Conservation (phyloP, 1,140 invertebrate genomes). For the Drosophila trapezifrons region DNA sequence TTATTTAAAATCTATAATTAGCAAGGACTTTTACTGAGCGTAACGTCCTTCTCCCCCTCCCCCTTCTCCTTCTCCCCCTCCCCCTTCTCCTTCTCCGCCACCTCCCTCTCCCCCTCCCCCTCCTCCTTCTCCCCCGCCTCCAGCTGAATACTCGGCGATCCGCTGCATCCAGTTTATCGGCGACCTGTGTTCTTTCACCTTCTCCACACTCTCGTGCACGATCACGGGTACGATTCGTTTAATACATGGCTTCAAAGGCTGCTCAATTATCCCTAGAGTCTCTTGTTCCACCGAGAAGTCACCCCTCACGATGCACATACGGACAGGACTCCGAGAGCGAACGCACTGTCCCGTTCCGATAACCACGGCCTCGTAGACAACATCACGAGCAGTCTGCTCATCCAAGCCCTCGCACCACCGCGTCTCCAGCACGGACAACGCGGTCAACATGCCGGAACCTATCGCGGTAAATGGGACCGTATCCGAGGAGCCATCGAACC, state of each 20-base stretch:
- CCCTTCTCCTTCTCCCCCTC: neutral
- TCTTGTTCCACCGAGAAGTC: neutral
- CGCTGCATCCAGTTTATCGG: too few relatives aligned
- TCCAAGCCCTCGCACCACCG: neutral
- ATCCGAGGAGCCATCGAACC: constrained; percentile 3
- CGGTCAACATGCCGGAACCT: neutral
- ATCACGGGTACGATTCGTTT: too few relatives aligned
- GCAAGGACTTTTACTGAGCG: neutral
- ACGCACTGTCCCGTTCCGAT: neutral
- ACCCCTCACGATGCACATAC: neutral
- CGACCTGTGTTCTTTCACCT: neutral
- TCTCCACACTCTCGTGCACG: neutral
- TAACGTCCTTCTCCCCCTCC: too few relatives aligned
- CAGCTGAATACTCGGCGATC: too few relatives aligned
- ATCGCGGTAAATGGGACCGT: neutral
- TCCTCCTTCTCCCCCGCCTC: too few relatives aligned
- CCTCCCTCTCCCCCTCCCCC: too few relatives aligned
- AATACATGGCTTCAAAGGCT: too few relatives aligned
- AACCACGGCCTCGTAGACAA: neutral
- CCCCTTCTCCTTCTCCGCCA: neutral
- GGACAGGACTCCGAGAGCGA: neutral
- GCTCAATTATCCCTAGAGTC: neutral
- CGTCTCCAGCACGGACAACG: neutral
- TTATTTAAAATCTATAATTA: neutral
- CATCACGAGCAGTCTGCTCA: neutral